Evolutionary conservation across 2,113 vertebrate species (phyloP).

Genomic region (Mus musculus): DNA sequence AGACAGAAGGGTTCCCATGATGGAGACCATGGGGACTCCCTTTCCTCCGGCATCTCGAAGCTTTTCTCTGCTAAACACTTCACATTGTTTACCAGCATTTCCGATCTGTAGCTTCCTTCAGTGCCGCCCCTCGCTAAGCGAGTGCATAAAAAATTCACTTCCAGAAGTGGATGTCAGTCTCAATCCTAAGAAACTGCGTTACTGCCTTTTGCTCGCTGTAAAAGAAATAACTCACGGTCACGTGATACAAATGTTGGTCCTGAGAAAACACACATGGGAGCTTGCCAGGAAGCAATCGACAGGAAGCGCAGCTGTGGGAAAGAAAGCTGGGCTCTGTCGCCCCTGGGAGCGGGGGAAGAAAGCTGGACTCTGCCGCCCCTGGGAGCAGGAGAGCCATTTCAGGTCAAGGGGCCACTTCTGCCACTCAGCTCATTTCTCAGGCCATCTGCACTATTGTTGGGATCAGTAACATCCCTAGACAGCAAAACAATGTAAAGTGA

Average conservation of each 20-base stretch:
- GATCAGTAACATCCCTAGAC: no score
- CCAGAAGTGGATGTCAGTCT: conserved; percentile 4
- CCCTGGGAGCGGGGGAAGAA: neutral
- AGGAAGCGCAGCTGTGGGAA: neutral
- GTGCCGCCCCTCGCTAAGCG: conserved; percentile 31
- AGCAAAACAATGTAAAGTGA: neutral
- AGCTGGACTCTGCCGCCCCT: neutral
- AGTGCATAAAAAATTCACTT: conserved; percentile 18
- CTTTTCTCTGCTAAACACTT: neutral
- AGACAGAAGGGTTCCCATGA: neutral
- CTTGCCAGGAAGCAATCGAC: conserved; percentile 3
- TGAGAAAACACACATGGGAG: conserved; percentile 44
- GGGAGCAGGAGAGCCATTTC: neutral
- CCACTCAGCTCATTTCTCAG: neutral
- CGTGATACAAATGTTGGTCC: conserved; percentile 10
- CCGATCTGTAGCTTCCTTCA: neutral
- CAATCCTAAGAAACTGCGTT: neutral
- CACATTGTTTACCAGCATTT: neutral
- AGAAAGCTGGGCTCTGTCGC: neutral
- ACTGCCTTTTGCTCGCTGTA: neutral
- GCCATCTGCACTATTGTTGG: accelerated
- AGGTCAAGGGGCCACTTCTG: neutral
- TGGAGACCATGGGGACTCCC: neutral
- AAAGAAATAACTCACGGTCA: conserved; percentile 43
- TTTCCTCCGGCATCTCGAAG: neutral